These are phyloP conservation scores for Parazoanthus atlanticus DNA, from an alignment of 92 coral and sea anemone genomes.

Conservation along the genomic window DNA sequence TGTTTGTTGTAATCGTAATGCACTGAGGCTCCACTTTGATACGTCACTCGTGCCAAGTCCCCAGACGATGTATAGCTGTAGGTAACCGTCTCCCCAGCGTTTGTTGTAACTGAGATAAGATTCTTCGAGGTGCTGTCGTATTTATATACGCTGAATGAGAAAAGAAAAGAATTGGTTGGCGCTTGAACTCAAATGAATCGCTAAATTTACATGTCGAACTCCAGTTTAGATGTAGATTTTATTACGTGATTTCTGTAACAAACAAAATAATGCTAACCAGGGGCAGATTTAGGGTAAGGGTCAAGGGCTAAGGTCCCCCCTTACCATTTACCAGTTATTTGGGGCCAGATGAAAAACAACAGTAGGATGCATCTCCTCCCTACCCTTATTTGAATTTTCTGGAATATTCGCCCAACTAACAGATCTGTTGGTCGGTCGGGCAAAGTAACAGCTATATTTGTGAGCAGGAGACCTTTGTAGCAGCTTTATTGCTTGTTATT, in stretches of 20 bases:
- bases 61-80: slow-evolving; percentile 58
- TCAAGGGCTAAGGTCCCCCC: not conserved
- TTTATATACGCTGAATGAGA: slow-evolving; percentile 55
- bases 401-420: too few species aligned
- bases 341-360: not conserved
- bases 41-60: slow-evolving; percentile 68
- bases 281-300: too few species aligned
- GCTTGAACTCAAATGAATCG: too few species aligned
- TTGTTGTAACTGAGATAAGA: slow-evolving; percentile 54
- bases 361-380: too few species aligned
- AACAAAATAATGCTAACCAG: too few species aligned
- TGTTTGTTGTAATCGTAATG: slow-evolving; percentile 62
- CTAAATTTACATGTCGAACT: too few species aligned
- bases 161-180: not conserved
- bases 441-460: too few species aligned
- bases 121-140: slow-evolving; percentile 43
- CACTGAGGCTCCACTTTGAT: slow-evolving; percentile 54
- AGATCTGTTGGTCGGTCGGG: too few species aligned
- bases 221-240: not conserved
- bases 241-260: not conserved
- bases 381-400: too few species aligned
- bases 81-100: slow-evolving; percentile 50
- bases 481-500: too few species aligned
- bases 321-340: not conserved
- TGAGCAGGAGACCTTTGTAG: too few species aligned